Conservation (phyloP, 2,797 vertebrate species). For the Brotula barbata region DNA sequence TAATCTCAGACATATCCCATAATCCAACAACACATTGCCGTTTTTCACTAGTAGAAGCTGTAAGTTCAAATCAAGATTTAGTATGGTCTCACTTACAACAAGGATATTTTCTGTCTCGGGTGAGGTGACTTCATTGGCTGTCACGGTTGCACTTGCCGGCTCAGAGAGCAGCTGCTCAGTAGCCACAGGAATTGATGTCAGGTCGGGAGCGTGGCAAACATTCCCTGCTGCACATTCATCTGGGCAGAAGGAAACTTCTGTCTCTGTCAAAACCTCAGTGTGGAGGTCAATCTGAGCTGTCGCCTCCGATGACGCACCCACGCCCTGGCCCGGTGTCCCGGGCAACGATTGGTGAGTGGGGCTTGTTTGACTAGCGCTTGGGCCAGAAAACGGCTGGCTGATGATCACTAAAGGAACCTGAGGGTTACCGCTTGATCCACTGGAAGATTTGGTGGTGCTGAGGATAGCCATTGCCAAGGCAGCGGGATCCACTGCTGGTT, state of each 20-base stretch:
- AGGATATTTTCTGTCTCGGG: neutral
- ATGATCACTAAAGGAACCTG: constrained; percentile 45
- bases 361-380: constrained; percentile 9
- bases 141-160: neutral
- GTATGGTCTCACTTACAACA: constrained; percentile 45
- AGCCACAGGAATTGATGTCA: constrained; percentile 39
- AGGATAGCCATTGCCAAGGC: constrained; percentile 42
- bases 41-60: too few species aligned
- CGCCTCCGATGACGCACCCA: neutral
- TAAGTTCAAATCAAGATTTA: too few species aligned
- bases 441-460: constrained; percentile 10
- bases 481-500: constrained; percentile 29
- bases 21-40: too few species aligned
- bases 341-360: neutral
- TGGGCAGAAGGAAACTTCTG: neutral
- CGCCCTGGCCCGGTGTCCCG: neutral
- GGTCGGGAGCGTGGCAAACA: neutral
- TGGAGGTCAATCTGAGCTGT: neutral
- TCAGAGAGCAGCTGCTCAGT: constrained; percentile 8
- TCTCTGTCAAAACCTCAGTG: constrained; percentile 20
- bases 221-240: neutral
- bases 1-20: too few species aligned
- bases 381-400: constrained; percentile 22
- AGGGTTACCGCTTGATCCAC: neutral
- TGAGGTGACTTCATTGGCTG: neutral